phyloP scores from a whole-genome alignment of 2,113 vertebrate species.

The Sebastes schlegelii region DNA sequence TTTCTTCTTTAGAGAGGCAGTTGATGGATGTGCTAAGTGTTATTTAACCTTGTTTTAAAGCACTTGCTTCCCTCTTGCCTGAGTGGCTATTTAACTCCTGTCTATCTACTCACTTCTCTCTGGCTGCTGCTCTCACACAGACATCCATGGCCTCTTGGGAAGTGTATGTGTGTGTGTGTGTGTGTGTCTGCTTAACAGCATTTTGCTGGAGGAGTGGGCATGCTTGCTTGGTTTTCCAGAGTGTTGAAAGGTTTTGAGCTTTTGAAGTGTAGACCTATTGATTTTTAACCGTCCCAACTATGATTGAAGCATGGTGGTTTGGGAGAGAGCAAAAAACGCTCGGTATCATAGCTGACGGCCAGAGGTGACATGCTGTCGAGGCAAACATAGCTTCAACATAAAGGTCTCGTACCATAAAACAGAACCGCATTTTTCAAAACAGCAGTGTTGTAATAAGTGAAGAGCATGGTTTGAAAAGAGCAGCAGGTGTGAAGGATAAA shows the following conservation, averaged over 20 bases:
- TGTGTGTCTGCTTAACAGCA: constrained; percentile 48
- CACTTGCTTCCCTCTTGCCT: constrained; percentile 81
- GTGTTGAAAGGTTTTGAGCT: constrained; percentile 67
- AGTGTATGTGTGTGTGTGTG: constrained; percentile 34
- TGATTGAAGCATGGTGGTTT: constrained; percentile 42
- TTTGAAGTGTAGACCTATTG: constrained; percentile 65
- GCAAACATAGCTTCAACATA: constrained; percentile 6
- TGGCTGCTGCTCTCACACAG: constrained; percentile 60
- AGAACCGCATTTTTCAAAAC: not conserved
- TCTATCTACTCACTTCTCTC: constrained; percentile 71
- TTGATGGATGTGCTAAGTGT: constrained; percentile 84
- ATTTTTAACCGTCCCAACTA: constrained; percentile 43
- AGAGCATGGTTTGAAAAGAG: not conserved
- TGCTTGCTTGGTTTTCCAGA: constrained; percentile 63
- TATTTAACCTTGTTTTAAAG: constrained; percentile 86
- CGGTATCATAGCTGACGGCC: constrained; percentile 11
- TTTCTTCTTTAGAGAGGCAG: constrained; percentile 66
- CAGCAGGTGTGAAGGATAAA: not conserved
- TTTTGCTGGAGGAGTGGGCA: constrained; percentile 50
- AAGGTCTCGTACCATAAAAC: constrained; percentile 28
- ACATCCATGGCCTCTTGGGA: constrained; percentile 58
- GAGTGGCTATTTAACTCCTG: constrained; percentile 84
- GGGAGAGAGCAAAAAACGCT: constrained; percentile 14
- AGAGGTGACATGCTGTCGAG: not conserved
- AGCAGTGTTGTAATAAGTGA: constrained; percentile 14